phyloP scores from a whole-genome alignment of 2,797 vertebrate genomes.

The Lithobates sylvaticus region DNA sequence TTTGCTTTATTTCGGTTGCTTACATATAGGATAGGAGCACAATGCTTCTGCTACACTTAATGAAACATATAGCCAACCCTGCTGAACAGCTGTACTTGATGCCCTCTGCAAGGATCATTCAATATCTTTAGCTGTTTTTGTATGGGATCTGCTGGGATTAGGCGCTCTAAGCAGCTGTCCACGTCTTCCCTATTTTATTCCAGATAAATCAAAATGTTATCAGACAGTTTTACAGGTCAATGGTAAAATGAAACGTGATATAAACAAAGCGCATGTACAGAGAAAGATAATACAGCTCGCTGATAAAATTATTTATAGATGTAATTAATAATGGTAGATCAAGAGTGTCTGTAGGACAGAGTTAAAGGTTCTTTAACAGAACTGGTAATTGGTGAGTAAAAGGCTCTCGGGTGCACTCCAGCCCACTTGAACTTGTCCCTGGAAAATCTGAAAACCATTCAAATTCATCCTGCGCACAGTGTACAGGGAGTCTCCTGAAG shows the following conservation, averaged over 20 bases:
- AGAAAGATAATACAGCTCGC: slow-evolving; percentile 55
- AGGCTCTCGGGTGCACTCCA: no score
- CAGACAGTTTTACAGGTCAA: slow-evolving; percentile 84
- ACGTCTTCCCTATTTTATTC: slow-evolving; percentile 75
- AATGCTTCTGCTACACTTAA: slow-evolving; percentile 65
- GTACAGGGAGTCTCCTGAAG: no score
- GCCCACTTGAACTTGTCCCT: no score
- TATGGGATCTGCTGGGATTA: slow-evolving; percentile 60
- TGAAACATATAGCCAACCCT: slow-evolving; percentile 65
- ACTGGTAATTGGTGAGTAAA: no score
- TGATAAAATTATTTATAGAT: no score
- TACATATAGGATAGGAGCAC: slow-evolving; percentile 50
- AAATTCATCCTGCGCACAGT: no score
- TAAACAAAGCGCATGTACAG: slow-evolving; percentile 81
- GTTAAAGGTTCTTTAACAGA: no score
- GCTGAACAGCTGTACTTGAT: slow-evolving; percentile 73
- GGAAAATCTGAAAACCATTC: no score
- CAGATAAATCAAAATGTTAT: slow-evolving; percentile 84
- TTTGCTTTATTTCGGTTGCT: slow-evolving; percentile 41
- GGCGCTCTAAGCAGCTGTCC: slow-evolving; percentile 74
- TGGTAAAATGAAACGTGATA: slow-evolving; percentile 82
- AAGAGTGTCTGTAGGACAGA: no score
- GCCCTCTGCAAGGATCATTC: slow-evolving; percentile 62
- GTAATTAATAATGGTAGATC: no score
- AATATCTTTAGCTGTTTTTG: slow-evolving; percentile 62